Evolutionary conservation across 1,140 invertebrate species (phyloP), one percentile per base, ranked within the genome.

Genomic region (Cydia pomonella): DNA sequence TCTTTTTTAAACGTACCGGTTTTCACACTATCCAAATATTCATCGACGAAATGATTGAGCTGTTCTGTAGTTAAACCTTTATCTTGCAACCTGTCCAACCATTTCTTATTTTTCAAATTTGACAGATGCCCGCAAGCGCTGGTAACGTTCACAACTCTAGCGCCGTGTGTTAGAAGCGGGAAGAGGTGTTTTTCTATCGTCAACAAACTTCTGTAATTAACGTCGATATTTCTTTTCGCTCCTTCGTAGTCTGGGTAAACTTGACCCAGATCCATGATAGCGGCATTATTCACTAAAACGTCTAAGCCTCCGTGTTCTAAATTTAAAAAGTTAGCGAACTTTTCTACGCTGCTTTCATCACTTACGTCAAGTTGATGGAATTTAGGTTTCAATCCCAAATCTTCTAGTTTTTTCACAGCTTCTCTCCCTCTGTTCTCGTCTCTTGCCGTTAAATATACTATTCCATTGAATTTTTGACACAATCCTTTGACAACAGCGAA

Each of bases 221-320:
- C 93, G 53, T 92, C 90, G 3, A 96, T 89, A 9, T 96, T 97
- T 41, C 94, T 91, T 84, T 95, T 94, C 7, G 96, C 97, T 85
- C 96, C 96, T 75, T 95, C 94, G 38, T 91, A 88, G 82, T 95
- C 94, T n/a, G 96, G 95, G 80, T 95, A 95, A 6, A 96, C 93
- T 79, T 90, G 84, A 62, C 87, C 80, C 91, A 94, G 96, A 84
- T 95, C 97, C 53, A 96, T 95, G 76, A 97, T 97, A 0, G 94
- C 97, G 66, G 97, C 97, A 94, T 98, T 98, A 88, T 98, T 98
- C 1, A 98, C 94, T 10, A 98, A 88, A 27, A 97, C 85, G 93
- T 98, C 97, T 6, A 98, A 82, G 3, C 97, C 96, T 13, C 95
- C 95, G 87, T 98, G 94, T 72, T 94, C 94, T 63, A 92, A 84